These are phyloP conservation scores for Liparis tanakae DNA, from an alignment of 2,797 vertebrate species.

Conservation along the genomic window DNA sequence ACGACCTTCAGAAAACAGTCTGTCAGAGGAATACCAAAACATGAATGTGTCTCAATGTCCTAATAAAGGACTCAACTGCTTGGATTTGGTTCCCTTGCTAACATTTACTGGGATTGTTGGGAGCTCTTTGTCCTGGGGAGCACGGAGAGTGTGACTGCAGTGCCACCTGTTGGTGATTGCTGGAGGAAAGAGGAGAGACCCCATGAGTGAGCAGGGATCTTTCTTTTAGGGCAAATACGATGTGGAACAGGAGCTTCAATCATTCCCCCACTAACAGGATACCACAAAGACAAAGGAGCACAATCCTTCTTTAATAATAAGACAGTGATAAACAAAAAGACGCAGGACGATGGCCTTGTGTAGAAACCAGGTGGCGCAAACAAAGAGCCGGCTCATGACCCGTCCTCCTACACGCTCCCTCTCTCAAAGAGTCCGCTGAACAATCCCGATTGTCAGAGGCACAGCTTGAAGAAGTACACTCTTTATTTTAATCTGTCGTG, in stretches of 20 bases:
- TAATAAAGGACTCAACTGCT: constrained; percentile 19
- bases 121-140: constrained; percentile 61
- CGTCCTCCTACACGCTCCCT: constrained; percentile 68
- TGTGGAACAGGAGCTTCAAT: constrained; percentile 28
- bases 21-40: constrained; percentile 23
- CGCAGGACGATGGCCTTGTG: constrained; percentile 17
- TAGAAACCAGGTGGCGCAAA: constrained; percentile 42
- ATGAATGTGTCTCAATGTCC: constrained; percentile 34
- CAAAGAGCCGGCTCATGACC: constrained; percentile 69
- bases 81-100: constrained; percentile 9
- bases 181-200: constrained; percentile 9
- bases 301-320: constrained; percentile 18
- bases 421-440: constrained; percentile 49
- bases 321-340: constrained; percentile 15
- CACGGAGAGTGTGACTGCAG: constrained; percentile 60
- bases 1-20: constrained; percentile 10
- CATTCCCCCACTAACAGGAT: constrained; percentile 24
- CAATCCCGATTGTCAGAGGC: constrained; percentile 31
- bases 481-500: constrained; percentile 15
- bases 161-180: constrained; percentile 70
- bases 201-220: constrained; percentile 8
- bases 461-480: constrained; percentile 49
- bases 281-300: constrained; percentile 12
- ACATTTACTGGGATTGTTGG: constrained; percentile 11
- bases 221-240: constrained; percentile 27